Evolutionary conservation across 2,113 vertebrate species (phyloP).

Genomic region (Tragelaphus strepsiceros): DNA sequence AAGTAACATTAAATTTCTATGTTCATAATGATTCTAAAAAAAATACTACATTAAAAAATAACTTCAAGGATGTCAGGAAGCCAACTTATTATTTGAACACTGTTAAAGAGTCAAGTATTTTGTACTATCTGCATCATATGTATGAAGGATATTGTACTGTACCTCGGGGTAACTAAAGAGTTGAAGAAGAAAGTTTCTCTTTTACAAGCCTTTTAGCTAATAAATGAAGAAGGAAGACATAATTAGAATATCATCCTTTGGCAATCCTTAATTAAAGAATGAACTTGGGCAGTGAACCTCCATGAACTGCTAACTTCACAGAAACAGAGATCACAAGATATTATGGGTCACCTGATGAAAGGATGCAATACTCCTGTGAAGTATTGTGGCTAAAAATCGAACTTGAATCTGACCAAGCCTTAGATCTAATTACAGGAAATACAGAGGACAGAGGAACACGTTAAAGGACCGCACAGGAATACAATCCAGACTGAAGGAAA

Average conservation of each 20-base stretch:
- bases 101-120: background rate
- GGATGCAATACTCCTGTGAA: background rate
- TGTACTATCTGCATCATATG: accelerated
- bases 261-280: background rate
- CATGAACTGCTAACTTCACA: background rate
- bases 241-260: background rate
- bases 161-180: background rate
- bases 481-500: background rate
- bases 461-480: background rate
- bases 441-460: background rate
- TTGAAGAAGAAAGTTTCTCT: background rate
- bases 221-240: background rate
- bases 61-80: background rate
- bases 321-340: background rate
- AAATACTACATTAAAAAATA: background rate
- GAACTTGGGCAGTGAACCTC: background rate
- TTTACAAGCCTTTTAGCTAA: background rate
- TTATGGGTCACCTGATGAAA: background rate
- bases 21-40: background rate
- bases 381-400: background rate
- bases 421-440: background rate
- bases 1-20: background rate
- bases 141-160: background rate
- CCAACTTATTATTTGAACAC: background rate
- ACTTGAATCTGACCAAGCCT: background rate